Conservation (phyloP, 1,140 invertebrate species). For the Thalassaphorura encarpata region DNA sequence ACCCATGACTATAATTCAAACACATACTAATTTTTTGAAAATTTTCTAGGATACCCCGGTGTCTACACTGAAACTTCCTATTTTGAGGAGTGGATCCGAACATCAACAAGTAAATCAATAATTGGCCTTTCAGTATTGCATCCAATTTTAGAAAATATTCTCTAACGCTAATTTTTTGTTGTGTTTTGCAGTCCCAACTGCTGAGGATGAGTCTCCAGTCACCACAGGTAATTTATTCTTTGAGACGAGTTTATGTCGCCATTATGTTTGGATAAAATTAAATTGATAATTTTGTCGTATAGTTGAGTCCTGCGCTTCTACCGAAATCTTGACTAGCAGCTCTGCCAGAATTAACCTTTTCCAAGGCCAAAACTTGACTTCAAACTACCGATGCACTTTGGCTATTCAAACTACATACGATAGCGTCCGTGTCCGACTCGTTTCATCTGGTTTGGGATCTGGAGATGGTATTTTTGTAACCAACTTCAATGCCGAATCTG, state of each 20-base stretch:
- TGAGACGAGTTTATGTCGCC: too few relatives aligned
- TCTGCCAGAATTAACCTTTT: not conserved
- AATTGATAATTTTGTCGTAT: not conserved
- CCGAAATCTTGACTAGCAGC: not conserved
- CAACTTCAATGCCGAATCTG: not conserved
- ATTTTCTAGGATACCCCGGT: not conserved
- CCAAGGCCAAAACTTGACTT: not conserved
- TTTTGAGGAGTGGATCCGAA: not conserved
- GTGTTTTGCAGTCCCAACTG: not conserved
- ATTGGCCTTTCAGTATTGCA: not conserved
- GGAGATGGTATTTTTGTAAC: too few relatives aligned
- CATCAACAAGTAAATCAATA: not conserved
- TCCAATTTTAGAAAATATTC: not conserved
- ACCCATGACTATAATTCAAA: not conserved
- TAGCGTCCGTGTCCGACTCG: too few relatives aligned
- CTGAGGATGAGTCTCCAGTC: not conserved
- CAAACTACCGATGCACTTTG: too few relatives aligned
- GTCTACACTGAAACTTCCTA: constrained; percentile 1
- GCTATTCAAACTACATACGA: too few relatives aligned
- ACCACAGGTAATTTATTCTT: too few relatives aligned
- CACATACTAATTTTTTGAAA: not conserved
- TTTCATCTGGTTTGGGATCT: too few relatives aligned
- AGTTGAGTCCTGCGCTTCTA: not conserved
- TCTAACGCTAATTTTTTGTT: not conserved
- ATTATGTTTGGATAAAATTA: not conserved